Conservation (phyloP, 2,888 invertebrate genomes). For the Chirona hameri region DNA sequence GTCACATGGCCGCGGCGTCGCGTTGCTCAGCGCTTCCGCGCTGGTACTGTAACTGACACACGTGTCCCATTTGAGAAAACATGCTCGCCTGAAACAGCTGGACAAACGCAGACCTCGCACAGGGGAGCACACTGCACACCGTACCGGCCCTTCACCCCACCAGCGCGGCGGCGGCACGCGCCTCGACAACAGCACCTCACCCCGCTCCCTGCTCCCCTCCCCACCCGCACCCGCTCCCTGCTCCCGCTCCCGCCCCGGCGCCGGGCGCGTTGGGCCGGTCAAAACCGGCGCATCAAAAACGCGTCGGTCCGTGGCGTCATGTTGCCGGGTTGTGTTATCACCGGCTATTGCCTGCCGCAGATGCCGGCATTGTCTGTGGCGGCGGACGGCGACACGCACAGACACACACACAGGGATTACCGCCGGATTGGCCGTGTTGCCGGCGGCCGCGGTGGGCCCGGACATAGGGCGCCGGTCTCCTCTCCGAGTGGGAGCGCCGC, state of each 20-base stretch:
- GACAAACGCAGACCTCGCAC: too few relatives aligned
- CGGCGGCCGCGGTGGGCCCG: neutral
- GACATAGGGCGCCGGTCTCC: neutral
- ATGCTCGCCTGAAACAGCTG: neutral
- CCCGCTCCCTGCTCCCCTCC: neutral
- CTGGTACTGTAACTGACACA: too few relatives aligned
- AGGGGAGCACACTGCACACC: neutral
- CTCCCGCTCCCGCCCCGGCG: neutral
- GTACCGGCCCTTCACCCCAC: neutral
- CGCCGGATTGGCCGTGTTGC: neutral
- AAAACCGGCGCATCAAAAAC: neutral
- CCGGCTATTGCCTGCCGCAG: neutral
- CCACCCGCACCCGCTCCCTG: neutral
- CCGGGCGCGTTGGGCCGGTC: neutral
- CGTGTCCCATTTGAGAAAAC: neutral
- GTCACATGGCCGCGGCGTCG: too few relatives aligned
- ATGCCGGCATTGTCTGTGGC: neutral
- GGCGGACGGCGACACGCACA: neutral
- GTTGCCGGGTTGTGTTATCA: neutral
- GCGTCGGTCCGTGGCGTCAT: neutral
- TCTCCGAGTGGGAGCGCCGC: neutral
- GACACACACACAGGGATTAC: neutral
- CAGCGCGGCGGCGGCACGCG: too few relatives aligned
- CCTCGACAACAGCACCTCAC: too few relatives aligned
- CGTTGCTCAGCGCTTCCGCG: too few relatives aligned